These are phyloP conservation scores for Monomorium pharaonis DNA, from an alignment of 1,140 invertebrate species.

Conservation along the genomic window DNA sequence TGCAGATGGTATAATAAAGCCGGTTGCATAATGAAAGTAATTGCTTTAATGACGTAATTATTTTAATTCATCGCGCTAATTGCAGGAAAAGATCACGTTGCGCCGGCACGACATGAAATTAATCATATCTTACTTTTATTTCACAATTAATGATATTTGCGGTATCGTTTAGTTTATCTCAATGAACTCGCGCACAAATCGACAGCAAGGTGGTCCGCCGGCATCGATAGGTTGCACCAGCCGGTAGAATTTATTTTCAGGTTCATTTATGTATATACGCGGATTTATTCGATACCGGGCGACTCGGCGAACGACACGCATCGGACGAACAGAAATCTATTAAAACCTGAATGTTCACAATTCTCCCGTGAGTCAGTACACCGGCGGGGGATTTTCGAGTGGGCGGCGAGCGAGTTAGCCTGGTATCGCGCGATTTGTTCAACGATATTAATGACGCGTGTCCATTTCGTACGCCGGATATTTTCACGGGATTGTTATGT, in stretches of 20 bases:
- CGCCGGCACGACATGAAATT: background rate
- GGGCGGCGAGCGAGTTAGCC: constrained; percentile 48
- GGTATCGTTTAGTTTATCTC: constrained; percentile 22
- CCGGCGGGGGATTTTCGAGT: constrained; percentile 48
- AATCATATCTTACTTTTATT: constrained; percentile 1
- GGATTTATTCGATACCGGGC: constrained; percentile 31
- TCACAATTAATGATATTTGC: constrained; percentile 7
- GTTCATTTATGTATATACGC: background rate
- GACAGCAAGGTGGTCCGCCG: constrained; percentile 22
- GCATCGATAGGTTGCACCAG: background rate
- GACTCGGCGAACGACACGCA: constrained; percentile 43
- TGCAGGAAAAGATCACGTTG: background rate
- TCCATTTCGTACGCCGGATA: constrained; percentile 37
- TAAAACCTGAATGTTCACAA: constrained; percentile 52
- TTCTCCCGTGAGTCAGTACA: constrained; percentile 50
- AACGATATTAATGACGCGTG: constrained; percentile 55
- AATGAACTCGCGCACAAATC: constrained; percentile 7
- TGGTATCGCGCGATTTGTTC: constrained; percentile 52
- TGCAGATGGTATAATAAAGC: background rate
- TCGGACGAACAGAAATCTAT: constrained; percentile 55
- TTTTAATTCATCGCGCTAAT: background rate
- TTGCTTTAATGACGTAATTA: constrained; percentile 18
- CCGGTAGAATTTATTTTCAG: constrained; percentile 48
- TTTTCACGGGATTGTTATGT: constrained; percentile 55
- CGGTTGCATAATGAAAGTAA: background rate